A percentile compares a stretch with the other conserved stretches of the same genome.
Conservation (phyloP, 2,797 vertebrate genomes). For the Microhierax caerulescens region DNA sequence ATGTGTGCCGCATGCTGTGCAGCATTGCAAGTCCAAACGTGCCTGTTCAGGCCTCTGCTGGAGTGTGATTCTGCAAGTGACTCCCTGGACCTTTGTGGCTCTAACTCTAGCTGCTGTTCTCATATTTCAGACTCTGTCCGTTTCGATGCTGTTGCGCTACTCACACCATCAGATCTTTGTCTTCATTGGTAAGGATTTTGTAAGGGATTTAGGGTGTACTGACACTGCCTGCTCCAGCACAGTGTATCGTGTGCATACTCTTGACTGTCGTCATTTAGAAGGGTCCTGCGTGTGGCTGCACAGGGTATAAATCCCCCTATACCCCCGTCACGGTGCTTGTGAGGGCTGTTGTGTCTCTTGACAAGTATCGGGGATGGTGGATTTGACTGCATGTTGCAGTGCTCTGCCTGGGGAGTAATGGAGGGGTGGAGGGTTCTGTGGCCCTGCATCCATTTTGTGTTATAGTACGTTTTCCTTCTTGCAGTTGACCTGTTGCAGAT, state of each 20-base stretch:
- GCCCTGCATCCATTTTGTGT: neutral
- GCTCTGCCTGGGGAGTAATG: neutral
- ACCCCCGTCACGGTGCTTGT: fast-evolving
- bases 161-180: slow-evolving; percentile 98
- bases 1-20: neutral
- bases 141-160: slow-evolving; percentile 95
- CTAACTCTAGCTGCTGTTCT: neutral
- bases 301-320: neutral
- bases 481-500: slow-evolving; percentile 97
- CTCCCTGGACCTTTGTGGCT: neutral
- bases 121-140: slow-evolving; percentile 87
- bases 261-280: neutral
- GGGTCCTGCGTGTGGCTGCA: neutral
- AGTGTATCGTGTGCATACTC: fast-evolving
- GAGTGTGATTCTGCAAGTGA: neutral
- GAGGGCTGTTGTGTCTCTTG: neutral
- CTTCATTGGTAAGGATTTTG: slow-evolving; percentile 89
- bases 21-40: neutral
- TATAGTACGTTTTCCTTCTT: neutral
- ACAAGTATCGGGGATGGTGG: fast-evolving
- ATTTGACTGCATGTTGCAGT: fast-evolving
- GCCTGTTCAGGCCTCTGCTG: neutral
- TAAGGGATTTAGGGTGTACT: neutral
- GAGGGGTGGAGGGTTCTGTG: neutral
- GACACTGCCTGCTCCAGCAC: neutral